Conservation (phyloP, 2,797 vertebrate genomes). For the Eurystomus glaucurus region DNA sequence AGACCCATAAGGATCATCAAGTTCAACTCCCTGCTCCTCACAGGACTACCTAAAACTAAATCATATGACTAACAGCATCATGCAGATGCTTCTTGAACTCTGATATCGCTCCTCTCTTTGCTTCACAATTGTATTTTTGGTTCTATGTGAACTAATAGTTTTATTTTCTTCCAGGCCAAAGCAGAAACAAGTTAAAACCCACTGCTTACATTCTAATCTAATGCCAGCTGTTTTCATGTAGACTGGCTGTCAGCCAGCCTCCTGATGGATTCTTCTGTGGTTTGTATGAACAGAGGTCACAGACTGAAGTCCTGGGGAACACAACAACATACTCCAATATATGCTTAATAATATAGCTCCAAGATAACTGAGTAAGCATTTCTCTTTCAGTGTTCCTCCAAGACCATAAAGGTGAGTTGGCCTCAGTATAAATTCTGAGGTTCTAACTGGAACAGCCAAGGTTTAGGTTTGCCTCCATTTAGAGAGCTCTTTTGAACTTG, state of each 20-base stretch:
- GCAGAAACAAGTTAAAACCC: not conserved
- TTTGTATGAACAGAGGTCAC: not conserved
- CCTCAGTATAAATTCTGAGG: not conserved
- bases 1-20: not conserved
- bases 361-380: not conserved
- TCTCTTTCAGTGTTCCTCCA: not conserved
- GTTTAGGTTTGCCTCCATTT: not conserved
- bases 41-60: not conserved
- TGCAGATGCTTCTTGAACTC: not conserved
- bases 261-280: not conserved
- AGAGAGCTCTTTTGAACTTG: not conserved
- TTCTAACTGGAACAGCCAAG: not conserved
- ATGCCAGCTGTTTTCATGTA: constrained; percentile 5
- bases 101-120: not conserved
- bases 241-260: constrained; percentile 29
- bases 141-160: not conserved
- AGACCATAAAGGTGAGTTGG: not conserved
- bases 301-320: not conserved
- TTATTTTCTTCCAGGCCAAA: not conserved
- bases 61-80: not conserved
- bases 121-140: not conserved
- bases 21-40: not conserved
- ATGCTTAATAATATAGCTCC: not conserved
- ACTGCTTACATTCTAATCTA: not conserved
- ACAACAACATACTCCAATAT: not conserved